These are phyloP conservation scores for Empis stercorea DNA, from an alignment of 2,888 invertebrate species.

Conservation along the genomic window DNA sequence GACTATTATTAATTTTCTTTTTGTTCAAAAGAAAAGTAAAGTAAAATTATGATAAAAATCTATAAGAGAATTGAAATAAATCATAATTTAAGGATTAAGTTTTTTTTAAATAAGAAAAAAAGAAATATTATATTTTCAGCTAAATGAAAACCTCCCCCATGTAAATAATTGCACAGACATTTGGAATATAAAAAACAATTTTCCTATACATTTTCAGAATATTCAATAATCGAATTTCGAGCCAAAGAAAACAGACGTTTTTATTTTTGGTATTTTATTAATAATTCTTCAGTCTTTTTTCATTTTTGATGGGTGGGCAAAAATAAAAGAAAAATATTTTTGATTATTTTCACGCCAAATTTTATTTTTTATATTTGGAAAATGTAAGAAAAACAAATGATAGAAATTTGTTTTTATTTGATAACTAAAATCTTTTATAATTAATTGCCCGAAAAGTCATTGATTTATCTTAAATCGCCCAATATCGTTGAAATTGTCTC, in stretches of 20 bases:
- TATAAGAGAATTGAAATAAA: neutral
- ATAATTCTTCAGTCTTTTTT: neutral
- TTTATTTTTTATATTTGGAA: slow-evolving; percentile 18
- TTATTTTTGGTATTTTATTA: neutral
- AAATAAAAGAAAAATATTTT: no score
- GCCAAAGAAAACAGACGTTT: neutral
- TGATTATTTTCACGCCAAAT: slow-evolving; percentile 29
- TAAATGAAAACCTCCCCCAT: slow-evolving; percentile 17
- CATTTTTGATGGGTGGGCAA: neutral
- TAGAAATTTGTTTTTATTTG: no score
- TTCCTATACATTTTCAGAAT: no score
- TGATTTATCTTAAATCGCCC: no score
- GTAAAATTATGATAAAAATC: neutral
- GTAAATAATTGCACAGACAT: slow-evolving; percentile 18
- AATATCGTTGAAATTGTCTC: no score
- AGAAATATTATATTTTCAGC: neutral
- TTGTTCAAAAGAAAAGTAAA: neutral
- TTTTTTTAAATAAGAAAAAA: no score
- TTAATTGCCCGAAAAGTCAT: no score
- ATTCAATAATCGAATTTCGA: neutral
- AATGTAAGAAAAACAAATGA: no score
- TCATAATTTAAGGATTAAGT: neutral
- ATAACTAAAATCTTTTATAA: no score
- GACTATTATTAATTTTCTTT: no score
- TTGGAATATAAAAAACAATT: neutral